These are phyloP conservation scores for Campoletis raptor DNA, from an alignment of 2,888 invertebrate species.

Conservation along the genomic window DNA sequence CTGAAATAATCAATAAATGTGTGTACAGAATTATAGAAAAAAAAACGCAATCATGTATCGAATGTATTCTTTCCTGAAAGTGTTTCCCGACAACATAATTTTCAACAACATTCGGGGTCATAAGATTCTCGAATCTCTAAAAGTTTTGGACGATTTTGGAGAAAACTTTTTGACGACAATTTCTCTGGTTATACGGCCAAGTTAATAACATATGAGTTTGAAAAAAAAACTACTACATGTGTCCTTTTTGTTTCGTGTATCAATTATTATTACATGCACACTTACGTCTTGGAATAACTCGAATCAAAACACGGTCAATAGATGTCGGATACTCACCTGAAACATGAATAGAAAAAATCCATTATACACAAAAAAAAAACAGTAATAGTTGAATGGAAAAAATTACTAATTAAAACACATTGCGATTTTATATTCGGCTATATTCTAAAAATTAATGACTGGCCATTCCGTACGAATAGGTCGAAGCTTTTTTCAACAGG, in stretches of 20 bases:
- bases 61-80: too few relatives aligned
- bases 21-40: too few relatives aligned
- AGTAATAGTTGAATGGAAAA: not conserved
- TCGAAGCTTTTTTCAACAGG: too few relatives aligned
- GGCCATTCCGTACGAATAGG: too few relatives aligned
- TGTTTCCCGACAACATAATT: too few relatives aligned
- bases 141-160: not conserved
- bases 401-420: not conserved
- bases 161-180: not conserved
- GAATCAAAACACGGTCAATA: not conserved
- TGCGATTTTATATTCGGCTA: not conserved
- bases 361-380: not conserved
- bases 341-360: constrained; percentile 28
- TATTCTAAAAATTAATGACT: too few relatives aligned
- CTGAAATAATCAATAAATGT: too few relatives aligned
- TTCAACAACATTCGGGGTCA: too few relatives aligned
- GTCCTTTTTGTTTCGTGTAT: not conserved
- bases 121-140: not conserved
- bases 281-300: constrained; percentile 4
- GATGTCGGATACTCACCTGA: constrained; percentile 54
- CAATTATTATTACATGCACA: not conserved
- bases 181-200: not conserved
- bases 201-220: not conserved
- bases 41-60: too few relatives aligned
- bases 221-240: not conserved